A percentile compares a stretch with the other conserved stretches of the same genome.
Evolutionary conservation across 2,888 invertebrate species (phyloP).

Genomic region (Caprella mutica): DNA sequence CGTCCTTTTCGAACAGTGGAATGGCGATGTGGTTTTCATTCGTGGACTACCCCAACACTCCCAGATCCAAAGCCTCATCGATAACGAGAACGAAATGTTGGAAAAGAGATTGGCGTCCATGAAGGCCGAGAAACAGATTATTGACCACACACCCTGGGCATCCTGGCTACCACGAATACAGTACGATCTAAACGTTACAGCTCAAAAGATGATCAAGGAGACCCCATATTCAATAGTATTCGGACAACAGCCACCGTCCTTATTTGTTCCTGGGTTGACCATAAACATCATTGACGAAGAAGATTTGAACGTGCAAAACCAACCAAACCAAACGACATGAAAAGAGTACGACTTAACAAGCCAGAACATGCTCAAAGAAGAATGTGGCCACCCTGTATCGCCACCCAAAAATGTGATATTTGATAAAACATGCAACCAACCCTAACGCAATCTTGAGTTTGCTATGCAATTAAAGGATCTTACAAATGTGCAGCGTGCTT

Average conservation of each 20-base stretch:
- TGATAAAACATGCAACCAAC: no score
- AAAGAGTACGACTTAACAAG: no score
- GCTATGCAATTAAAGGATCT: no score
- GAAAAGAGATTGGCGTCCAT: background rate
- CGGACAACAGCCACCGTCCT: background rate
- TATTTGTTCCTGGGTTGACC: background rate
- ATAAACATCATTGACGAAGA: background rate
- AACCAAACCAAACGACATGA: no score
- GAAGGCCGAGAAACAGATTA: background rate
- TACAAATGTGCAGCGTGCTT: no score
- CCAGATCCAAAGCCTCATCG: background rate
- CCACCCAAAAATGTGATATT: no score
- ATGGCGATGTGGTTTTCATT: background rate
- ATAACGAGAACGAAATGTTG: background rate
- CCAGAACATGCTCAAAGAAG: no score
- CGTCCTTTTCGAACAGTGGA: background rate
- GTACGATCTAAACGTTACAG: background rate
- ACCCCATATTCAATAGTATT: background rate
- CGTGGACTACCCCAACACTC: background rate
- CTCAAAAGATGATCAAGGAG: background rate
- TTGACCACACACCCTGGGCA: background rate
- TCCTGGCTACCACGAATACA: constrained; percentile 7
- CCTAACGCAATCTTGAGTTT: no score
- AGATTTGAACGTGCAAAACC: no score
- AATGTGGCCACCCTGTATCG: no score